A percentile compares a stretch with the other conserved stretches of the same genome.
These are phyloP conservation scores for Vanessa atalanta DNA, from an alignment of 1,140 invertebrate genomes.

Conservation along the genomic window DNA sequence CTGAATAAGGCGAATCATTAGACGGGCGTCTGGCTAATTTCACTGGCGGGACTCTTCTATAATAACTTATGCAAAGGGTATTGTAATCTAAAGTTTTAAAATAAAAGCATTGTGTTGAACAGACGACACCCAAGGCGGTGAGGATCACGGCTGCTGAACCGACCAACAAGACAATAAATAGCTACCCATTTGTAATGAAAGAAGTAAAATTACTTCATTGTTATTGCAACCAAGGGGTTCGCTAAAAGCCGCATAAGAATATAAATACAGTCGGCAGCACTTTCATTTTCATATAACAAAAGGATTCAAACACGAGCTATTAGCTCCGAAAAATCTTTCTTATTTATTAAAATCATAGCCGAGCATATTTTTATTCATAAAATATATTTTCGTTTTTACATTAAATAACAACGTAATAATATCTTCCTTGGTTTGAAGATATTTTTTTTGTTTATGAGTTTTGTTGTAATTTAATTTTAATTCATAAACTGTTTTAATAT, in stretches of 20 bases:
- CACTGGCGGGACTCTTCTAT: not conserved
- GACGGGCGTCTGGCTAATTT: not conserved
- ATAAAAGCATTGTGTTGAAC: conserved; percentile 41
- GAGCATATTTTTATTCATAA: not conserved
- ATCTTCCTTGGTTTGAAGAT: too few relatives aligned
- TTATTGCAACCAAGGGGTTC: conserved; percentile 4
- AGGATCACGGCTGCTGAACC: not conserved
- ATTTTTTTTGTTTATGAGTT: too few relatives aligned
- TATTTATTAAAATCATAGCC: not conserved
- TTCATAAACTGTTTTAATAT: too few relatives aligned
- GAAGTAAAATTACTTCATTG: conserved; percentile 7
- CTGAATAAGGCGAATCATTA: conserved; percentile 9
- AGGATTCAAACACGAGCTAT: not conserved
- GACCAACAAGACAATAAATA: conserved; percentile 9
- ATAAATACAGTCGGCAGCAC: conserved; percentile 41
- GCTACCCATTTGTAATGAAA: conserved; percentile 10
- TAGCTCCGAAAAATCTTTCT: not conserved
- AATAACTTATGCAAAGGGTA: conserved; percentile 26
- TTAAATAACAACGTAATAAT: not conserved
- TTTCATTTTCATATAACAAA: conserved; percentile 40
- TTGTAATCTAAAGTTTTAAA: conserved; percentile 24
- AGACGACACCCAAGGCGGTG: conserved; percentile 62
- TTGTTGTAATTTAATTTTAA: too few relatives aligned
- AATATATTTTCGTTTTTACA: not conserved
- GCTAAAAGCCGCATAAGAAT: conserved; percentile 10